Conservation (phyloP, 2,888 invertebrate species). For the Prionchulus punctatus region DNA sequence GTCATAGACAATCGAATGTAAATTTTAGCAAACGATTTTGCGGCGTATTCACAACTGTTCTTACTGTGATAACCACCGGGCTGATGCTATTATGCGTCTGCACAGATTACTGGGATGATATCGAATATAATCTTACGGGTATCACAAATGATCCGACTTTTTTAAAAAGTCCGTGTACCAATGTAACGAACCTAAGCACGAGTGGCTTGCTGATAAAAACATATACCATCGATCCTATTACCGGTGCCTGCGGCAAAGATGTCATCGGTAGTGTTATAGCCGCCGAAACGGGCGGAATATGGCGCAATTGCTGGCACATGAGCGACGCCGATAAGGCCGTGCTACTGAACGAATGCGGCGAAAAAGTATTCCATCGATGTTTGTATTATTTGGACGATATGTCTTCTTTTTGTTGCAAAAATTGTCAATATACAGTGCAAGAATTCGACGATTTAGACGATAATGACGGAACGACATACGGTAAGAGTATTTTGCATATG, state of each 20-base stretch:
- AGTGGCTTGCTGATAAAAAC: background rate
- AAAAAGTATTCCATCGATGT: background rate
- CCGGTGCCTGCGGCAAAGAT: background rate
- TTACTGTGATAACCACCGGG: background rate
- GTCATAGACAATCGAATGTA: too few species aligned
- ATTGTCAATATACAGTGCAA: background rate
- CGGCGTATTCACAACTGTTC: background rate
- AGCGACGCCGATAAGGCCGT: background rate
- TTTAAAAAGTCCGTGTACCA: background rate
- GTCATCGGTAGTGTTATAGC: background rate
- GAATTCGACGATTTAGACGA: background rate
- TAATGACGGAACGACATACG: background rate
- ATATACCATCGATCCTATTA: background rate
- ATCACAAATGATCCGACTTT: background rate
- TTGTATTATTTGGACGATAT: background rate
- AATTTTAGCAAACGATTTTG: constrained; percentile 2
- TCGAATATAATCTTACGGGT: background rate
- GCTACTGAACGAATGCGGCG: background rate
- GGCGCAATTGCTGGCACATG: background rate
- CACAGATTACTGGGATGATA: background rate
- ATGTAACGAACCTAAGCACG: too few species aligned
- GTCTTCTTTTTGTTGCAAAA: background rate
- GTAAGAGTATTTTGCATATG: too few species aligned
- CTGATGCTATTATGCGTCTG: background rate
- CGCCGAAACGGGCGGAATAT: background rate